Base-by-base conservation (phyloP, 2,797 vertebrate genomes). In the Pangasius sanitwongsei region DNA sequence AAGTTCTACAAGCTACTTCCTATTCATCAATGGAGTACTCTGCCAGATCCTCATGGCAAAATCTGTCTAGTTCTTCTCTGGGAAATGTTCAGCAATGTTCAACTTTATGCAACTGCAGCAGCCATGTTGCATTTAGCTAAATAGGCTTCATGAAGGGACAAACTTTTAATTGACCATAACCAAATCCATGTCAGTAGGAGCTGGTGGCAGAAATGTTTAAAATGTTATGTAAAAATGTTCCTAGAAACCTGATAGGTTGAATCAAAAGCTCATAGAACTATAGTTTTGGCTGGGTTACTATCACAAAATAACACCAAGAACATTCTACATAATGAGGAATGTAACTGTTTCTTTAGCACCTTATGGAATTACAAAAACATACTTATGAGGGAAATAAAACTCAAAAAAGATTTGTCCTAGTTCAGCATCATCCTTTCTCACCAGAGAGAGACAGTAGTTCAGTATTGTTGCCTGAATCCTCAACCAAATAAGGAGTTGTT, bases 401-500 rank as follows among this genome's bases (percentile, higher is more conserved):
- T 5, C 11, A 2, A 31, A 31, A 31, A n/a, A 18, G 13, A 0
- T 63, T 65, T 44, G 25, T 65, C 23, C 25, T 83, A 44, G 34
- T 44, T 15, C 37, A 63, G 28, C 59, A 83, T 83, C 41, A 48
- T 65, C 25, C 13, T 11, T 63, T 41, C 34, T 83, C 41, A 53
- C 0, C 61, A 70, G 20, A 15, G 65, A 84, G 63, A 70, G 31
- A 69, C n/a, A 53, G 28, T 28, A 18, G 50, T 59, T 41, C 74
- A 86, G 41, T 44, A n/a, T 75, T 48, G 57, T 77, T 63, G 67
- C 50, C 78, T 87, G 20, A 28, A n/a, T 41, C 4, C 72, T 89
- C 77, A 28, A 89, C 91, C 91, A 91, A 91, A 92, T 84, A 90
- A 89, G 89, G 91, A 91, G 63, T 55, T 85, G 88, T 87, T 84